Conservation (phyloP, 2,888 invertebrate species). For the Sipunculus nudus region DNA sequence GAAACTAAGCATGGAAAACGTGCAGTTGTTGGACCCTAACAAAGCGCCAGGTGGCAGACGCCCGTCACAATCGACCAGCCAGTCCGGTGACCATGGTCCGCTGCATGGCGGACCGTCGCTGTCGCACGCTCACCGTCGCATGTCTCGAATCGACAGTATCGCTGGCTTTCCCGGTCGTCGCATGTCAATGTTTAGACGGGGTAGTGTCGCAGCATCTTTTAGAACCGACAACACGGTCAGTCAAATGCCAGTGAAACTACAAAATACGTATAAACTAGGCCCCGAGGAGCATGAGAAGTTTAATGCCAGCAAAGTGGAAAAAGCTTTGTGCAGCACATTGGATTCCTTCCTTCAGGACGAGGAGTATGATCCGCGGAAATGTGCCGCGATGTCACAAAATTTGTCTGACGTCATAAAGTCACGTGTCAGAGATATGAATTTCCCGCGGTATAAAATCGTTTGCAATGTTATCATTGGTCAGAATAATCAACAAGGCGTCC, state of each 20-base stretch:
- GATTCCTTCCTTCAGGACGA: slow-evolving; percentile 53
- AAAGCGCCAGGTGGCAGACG: too few species aligned
- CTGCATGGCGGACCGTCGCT: background rate
- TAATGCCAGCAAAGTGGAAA: slow-evolving; percentile 44
- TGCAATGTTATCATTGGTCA: slow-evolving; percentile 56
- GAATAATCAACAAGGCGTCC: slow-evolving; percentile 50
- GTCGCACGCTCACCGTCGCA: background rate
- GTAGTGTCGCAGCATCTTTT: background rate
- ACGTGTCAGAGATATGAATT: slow-evolving; percentile 54
- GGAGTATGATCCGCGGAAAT: slow-evolving; percentile 50
- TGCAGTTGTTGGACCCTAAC: too few species aligned
- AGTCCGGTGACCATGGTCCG: too few species aligned
- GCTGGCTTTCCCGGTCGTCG: background rate
- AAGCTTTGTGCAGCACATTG: slow-evolving; percentile 47
- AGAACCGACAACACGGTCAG: slow-evolving; percentile 2
- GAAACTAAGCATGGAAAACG: too few species aligned
- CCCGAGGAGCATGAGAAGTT: slow-evolving; percentile 44
- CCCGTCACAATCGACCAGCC: too few species aligned
- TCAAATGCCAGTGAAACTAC: background rate
- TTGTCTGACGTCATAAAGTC: slow-evolving; percentile 54
- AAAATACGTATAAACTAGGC: slow-evolving; percentile 5
- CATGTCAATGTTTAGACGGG: background rate
- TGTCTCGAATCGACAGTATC: background rate
- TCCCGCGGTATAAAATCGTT: slow-evolving; percentile 54
- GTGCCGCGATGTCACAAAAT: slow-evolving; percentile 49